phyloP scores from a whole-genome alignment of 2,113 vertebrate species.

The Platichthys flesus region DNA sequence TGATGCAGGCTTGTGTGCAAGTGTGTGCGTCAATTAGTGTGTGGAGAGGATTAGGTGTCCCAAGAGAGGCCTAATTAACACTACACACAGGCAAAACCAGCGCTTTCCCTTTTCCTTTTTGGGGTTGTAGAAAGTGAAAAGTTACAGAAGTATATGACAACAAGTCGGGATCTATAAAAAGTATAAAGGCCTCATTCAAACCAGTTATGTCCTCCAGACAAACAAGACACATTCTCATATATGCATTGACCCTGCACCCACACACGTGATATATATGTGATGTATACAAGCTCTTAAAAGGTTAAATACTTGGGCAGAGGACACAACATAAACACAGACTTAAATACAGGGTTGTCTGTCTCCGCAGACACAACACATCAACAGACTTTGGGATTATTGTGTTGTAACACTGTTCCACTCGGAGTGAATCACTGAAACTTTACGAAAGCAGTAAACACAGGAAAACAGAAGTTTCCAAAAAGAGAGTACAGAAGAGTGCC shows the following conservation, averaged over 20 bases:
- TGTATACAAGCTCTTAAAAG: constrained; percentile 76
- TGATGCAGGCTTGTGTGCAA: constrained; percentile 70
- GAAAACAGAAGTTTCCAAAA: constrained; percentile 17
- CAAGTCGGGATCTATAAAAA: constrained; percentile 11
- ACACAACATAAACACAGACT: constrained; percentile 64
- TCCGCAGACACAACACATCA: constrained; percentile 61
- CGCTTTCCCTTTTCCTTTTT: constrained; percentile 30
- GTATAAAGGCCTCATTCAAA: constrained; percentile 27
- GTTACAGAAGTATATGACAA: constrained; percentile 3
- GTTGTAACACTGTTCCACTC: constrained; percentile 27
- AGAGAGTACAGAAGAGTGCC: constrained; percentile 56
- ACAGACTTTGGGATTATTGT: constrained; percentile 47
- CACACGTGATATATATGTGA: constrained; percentile 65
- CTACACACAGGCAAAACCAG: constrained; percentile 36
- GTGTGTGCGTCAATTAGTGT: constrained; percentile 67
- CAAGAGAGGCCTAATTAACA: constrained; percentile 72
- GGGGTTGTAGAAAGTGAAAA: constrained; percentile 5
- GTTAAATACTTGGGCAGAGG: constrained; percentile 54
- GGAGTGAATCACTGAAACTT: constrained; percentile 6
- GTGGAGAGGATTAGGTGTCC: constrained; percentile 70
- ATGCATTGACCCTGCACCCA: constrained; percentile 47
- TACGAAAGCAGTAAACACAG: background rate
- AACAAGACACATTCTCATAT: constrained; percentile 40
- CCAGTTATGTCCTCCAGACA: constrained; percentile 22
- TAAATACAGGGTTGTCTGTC: constrained; percentile 51